These are phyloP conservation scores for Nebria salina DNA, from an alignment of 2,888 invertebrate genomes.

Conservation along the genomic window DNA sequence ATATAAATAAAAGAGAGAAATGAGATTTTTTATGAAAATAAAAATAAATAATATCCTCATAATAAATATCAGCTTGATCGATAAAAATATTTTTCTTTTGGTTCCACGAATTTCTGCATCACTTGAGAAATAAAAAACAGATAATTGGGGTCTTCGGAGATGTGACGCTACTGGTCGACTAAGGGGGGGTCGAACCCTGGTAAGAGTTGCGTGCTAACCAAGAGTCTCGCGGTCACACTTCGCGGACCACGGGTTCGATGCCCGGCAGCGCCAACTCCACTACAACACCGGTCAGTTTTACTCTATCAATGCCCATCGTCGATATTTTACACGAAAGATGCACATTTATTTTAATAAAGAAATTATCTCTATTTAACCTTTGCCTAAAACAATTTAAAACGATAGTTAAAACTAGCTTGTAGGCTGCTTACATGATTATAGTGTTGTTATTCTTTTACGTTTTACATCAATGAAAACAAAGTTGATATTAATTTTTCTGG, in stretches of 20 bases:
- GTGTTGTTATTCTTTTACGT: not conserved
- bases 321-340: not conserved
- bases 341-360: not conserved
- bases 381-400: not conserved
- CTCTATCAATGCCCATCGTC: slow-evolving; percentile 10
- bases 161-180: slow-evolving; percentile 13
- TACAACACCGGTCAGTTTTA: slow-evolving; percentile 14
- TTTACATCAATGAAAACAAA: no score
- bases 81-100: not conserved
- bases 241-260: slow-evolving; percentile 50
- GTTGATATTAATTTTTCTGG: no score
- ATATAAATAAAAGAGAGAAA: no score
- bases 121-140: not conserved
- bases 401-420: not conserved
- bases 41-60: no score
- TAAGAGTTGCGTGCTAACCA: slow-evolving; percentile 29
- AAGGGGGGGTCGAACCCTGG: not conserved
- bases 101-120: not conserved
- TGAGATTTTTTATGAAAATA: no score
- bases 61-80: not conserved
- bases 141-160: not conserved
- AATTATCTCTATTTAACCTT: not conserved
- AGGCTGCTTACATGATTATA: not conserved
- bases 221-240: slow-evolving; percentile 51
- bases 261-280: slow-evolving; percentile 44